Base-by-base conservation (phyloP, 2,888 invertebrate genomes). In the Sminthurides aquaticus region DNA sequence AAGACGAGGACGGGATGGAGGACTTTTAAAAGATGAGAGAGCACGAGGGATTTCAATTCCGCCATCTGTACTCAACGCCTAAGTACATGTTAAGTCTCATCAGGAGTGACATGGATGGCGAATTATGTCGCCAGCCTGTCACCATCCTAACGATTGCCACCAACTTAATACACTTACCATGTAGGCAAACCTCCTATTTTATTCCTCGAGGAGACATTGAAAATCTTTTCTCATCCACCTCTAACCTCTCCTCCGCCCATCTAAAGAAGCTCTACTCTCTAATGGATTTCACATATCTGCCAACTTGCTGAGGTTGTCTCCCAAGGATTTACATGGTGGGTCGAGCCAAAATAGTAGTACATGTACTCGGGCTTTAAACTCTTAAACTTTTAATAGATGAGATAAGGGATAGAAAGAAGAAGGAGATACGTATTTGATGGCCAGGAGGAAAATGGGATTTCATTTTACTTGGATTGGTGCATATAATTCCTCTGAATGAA, bases 51-150 rank as follows among this genome's bases (percentile, higher is more conserved):
- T 60, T 60, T 60, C 60, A 52, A 60, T 60, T 60, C 60, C 60
- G 49, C 60, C 60, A 49, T 60, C 55, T 62, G 34, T 66, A 66
- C 61, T 66, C 58, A 49, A 49, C 43, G 56, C 59, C 66, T 66
- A 57, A 66, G 66, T 62, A 62, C 62, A 66, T 66, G 66, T 66
- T 66, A 62, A 62, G 57, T 62, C 62, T 62, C 62, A 62, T 62
- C 62, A 62, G 62, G 22, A 56, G 28, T 66, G 66, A 66, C 66
- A 62, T 59, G 55, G 56, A 66, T 66, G 58, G 66, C 62, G 62
- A 66, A 66, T 66, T 66, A 66, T 66, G 66, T 58, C 65, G 56
- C 62, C 43, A 28, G 57, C 61, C 61, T 65, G 61, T 60, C 60
- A 60, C 57, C 59, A 48, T 22, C 52, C 49, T 49, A 49, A 56